Evolutionary conservation across 92 coral and sea anemone genomes (phyloP), one percentile per base, ranked within the genome.

Genomic region (Scolanthus callimorphus): DNA sequence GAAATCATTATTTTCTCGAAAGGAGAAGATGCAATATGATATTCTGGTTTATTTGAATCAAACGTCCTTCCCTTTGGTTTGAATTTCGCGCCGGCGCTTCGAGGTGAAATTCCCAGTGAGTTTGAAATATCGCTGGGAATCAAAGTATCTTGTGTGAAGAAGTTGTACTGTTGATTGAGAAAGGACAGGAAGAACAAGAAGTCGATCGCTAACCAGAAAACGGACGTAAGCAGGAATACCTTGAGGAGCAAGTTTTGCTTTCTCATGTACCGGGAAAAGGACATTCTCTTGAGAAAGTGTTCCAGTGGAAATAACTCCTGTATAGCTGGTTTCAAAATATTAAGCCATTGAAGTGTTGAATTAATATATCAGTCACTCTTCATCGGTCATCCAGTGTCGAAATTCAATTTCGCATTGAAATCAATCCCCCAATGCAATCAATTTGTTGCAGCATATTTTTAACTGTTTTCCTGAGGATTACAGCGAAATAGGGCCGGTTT

Each of bases 141-240:
- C 30, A 86, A 52, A 22, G 82, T 55, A 11, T 78, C 81, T 31
- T 85, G 41, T 21, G 77, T 61, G 39, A 88, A 88, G 23, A 88
- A 66, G 53, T 79, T 75, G 19, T 76, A 60, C 27, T 88, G 96
- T 26, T 49, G 52, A 59, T 88, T 83, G 46, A 88, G 50, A 49
- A 68, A 17, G 22, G 85, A 63, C 37, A 88, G 74, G 45, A 83
- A 62, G 51, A 77, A 74, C 27, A 88, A 71, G 25, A 88, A 44
- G 31, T 88, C 96, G 17, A 88, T 77, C 12, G 96, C 76, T 11
- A 88, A 65, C 96, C 96, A 88, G 67, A 88, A 88, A 1, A 83
- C 38, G 2, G 96, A 83, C 2, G 96, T 88, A 17, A 88, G 60
- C 17, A 78, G 53, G 15, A 78, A 83, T 2, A 88, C 96, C 66